Base-by-base conservation (phyloP, 1,140 invertebrate species). In the Holotrichia oblita region DNA sequence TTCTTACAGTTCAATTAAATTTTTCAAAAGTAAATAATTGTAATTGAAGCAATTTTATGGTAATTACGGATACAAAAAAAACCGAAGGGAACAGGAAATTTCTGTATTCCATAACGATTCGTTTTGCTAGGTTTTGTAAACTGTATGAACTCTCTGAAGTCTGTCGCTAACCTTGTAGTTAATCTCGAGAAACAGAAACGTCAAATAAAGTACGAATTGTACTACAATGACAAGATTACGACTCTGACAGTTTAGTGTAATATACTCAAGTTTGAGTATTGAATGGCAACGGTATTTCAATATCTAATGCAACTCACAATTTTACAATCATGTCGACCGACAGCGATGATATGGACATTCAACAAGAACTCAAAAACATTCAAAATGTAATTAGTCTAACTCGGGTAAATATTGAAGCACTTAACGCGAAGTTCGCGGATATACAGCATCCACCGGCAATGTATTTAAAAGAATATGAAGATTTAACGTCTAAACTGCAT, bases 331-430 rank as follows among this genome's bases (percentile, higher is more conserved):
- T 89, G 85, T 90, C 89, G 74, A 89, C 88, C 40, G 90, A 90
- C 81, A 88, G 89, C 85, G 91, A 91, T 85, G 90, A 90, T 73
- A 90, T 92, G 87, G 90, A 91, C 61, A 88, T 90, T 77, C 87
- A 87, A 82, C 48, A 55, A 55, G 94, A 98, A 91, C 90, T 98
- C 82, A 90, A 91, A 85, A 98, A 98, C 86, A 96, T 98, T 84
- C 94, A 96, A 88, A 96, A 92, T 89, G 94, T 98, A 81, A 98
- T 98, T 85, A 91, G 93, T 85, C 91, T 98, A 82, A 98, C 96
- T 72, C 93, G 95, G 83, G 93, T 96, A 87, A 97, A 98, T 87
- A 94, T 98, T 83, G 96, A 98, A 85, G 95, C 95, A 78, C 87
- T 98, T 77, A 97, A 97, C 88, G 95, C 93, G 72, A 93, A 93